phyloP scores from a whole-genome alignment of 2,888 invertebrate species.

The Dynastes grantii region DNA sequence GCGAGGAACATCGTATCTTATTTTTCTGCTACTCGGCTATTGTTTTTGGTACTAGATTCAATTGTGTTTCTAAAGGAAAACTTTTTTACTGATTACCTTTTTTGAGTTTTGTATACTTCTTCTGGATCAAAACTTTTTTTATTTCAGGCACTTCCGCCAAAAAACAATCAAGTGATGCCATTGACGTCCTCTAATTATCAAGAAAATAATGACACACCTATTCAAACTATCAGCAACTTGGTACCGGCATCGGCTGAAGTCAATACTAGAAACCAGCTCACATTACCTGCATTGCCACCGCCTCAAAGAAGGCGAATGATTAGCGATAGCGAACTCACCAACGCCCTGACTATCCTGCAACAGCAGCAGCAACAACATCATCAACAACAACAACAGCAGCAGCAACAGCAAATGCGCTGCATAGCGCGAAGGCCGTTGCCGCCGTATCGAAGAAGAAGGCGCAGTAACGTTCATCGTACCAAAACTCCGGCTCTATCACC shows the following conservation, averaged over 20 bases:
- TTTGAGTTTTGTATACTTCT: no score
- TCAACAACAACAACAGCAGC: constrained; percentile 62
- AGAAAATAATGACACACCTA: constrained; percentile 71
- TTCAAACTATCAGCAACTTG: constrained; percentile 74
- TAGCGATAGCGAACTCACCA: constrained; percentile 70
- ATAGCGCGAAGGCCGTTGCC: constrained; percentile 57
- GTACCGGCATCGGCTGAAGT: constrained; percentile 67
- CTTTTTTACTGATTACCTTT: no score
- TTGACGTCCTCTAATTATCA: constrained; percentile 68
- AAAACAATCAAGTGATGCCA: constrained; percentile 69
- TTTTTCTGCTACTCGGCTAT: no score
- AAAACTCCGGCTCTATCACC: constrained; percentile 77
- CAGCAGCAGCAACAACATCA: constrained; percentile 65
- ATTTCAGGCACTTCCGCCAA: constrained; percentile 58
- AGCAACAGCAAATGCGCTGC: constrained; percentile 56
- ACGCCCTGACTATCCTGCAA: constrained; percentile 66
- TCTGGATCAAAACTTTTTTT: not conserved
- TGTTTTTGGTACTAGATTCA: no score
- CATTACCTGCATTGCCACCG: constrained; percentile 65
- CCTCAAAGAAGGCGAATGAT: constrained; percentile 70
- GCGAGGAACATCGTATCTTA: no score
- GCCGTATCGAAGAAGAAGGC: constrained; percentile 63
- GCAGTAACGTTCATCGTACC: constrained; percentile 66
- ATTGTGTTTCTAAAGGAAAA: no score
- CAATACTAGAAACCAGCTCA: constrained; percentile 59